These are phyloP conservation scores for Aurelia sp. DNA, from an alignment of 30 jellyfish, hydroid and myxozoan species.

Conservation along the genomic window DNA sequence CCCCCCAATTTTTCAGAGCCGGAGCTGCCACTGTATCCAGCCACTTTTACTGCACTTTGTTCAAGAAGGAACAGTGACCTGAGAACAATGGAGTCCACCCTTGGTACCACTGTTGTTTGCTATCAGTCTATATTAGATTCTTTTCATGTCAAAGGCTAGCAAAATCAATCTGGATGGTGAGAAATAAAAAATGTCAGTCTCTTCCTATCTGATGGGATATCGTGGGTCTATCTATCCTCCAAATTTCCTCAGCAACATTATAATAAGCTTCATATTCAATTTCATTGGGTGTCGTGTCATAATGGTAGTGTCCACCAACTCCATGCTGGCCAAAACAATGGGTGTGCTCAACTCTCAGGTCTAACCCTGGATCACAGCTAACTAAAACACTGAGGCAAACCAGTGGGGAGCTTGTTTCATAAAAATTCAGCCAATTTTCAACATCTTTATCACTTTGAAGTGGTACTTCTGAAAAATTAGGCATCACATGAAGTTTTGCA, in stretches of 20 bases:
- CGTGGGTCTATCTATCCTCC: slow-evolving; percentile 82
- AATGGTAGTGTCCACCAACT: slow-evolving; percentile 98
- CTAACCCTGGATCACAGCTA: slow-evolving; percentile 81
- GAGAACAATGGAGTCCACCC: too few relatives aligned
- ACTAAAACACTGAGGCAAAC: slow-evolving; percentile 90
- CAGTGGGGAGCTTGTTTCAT: slow-evolving; percentile 79
- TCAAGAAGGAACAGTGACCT: too few relatives aligned
- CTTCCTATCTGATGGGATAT: slow-evolving; percentile 54
- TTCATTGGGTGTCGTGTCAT: slow-evolving; percentile 91
- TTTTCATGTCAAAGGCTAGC: too few relatives aligned
- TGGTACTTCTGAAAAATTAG: slow-evolving; percentile 77
- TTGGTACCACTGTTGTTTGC: too few relatives aligned
- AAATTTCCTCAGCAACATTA: slow-evolving; percentile 78
- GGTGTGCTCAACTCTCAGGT: slow-evolving; percentile 94
- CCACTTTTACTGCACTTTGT: too few relatives aligned
- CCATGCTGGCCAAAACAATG: slow-evolving; percentile 95
- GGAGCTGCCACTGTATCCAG: too few relatives aligned
- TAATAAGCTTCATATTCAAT: slow-evolving; percentile 90
- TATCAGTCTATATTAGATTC: too few relatives aligned
- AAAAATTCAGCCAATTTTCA: slow-evolving; percentile 86
- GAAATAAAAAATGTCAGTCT: not conserved
- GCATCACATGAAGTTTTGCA: slow-evolving; percentile 95
- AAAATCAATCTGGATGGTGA: too few relatives aligned
- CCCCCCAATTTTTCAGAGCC: too few relatives aligned
- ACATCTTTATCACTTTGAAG: slow-evolving; percentile 80